These are phyloP conservation scores for Griposia aprilina DNA, from an alignment of 2,888 invertebrate genomes.

Conservation along the genomic window DNA sequence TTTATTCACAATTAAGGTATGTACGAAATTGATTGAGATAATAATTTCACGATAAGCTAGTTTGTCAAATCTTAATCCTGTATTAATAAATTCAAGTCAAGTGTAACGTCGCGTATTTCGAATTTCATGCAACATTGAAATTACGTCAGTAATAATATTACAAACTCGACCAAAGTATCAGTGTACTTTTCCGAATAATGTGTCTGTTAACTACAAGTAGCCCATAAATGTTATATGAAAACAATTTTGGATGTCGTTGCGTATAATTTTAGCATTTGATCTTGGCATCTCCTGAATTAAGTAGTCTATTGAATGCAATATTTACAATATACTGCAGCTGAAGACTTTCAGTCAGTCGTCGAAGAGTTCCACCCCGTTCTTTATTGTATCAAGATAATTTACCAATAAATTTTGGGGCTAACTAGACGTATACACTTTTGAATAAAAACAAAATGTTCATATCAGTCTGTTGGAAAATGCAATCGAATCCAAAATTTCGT, in stretches of 20 bases:
- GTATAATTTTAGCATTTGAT: too few relatives aligned
- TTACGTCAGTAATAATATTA: slow-evolving; percentile 7
- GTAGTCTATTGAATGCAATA: not conserved
- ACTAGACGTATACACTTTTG: not conserved
- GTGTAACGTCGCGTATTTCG: not conserved
- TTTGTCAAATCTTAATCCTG: slow-evolving; percentile 6
- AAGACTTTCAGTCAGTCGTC: not conserved
- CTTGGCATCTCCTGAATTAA: too few relatives aligned
- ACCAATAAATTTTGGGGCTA: not conserved
- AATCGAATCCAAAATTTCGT: too few relatives aligned
- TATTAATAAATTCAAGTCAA: slow-evolving; percentile 9
- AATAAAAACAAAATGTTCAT: not conserved
- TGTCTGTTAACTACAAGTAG: not conserved
- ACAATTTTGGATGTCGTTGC: too few relatives aligned
- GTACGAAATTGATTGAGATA: slow-evolving; percentile 27
- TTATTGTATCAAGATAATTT: not conserved
- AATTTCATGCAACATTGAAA: not conserved
- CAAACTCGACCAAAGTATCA: not conserved
- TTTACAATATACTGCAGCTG: not conserved
- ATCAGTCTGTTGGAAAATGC: not conserved
- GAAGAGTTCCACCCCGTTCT: not conserved
- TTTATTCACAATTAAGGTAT: slow-evolving; percentile 81
- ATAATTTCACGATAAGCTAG: not conserved
- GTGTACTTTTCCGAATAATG: not conserved
- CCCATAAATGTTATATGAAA: too few relatives aligned